Base-by-base conservation (phyloP, 2,113 vertebrate species). In the Chaetops frenatus region DNA sequence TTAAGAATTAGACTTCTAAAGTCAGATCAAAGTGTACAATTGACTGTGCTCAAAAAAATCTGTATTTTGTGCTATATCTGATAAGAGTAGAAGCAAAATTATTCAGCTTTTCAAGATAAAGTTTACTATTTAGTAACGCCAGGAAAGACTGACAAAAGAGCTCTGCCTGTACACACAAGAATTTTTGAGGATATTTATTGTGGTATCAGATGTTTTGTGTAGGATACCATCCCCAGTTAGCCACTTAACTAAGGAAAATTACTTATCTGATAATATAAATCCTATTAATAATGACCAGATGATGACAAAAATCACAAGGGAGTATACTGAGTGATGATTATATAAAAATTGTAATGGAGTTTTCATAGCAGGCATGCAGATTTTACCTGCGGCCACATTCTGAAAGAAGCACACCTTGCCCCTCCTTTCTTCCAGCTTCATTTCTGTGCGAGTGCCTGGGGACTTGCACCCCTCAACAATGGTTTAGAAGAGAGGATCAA, bases 181-280 rank as follows among this genome's bases (percentile, higher is more conserved):
- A 35, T 90, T 96, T 96, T 89, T 94, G 42, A 97, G 77, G 31
- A 35, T 92, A 84, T 65, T 93, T 73, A n/a, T 90, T 35, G 94
- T 85, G 45, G 81, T 93, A 95, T 88, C 70, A 92, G 62, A 79
- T 44, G 24, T 92, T 81, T 95, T 92, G 83, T 95, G 74, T 81
- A 67, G 33, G 77, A 91, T 81, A 62, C 24, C 56, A 71, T 91
- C 91, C 83, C 85, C 88, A 95, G 93, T 96, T 97, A 97, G 62
- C 61, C 74, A 95, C 82, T 82, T 97, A 97, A 98, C 97, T 97
- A 97, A 93, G 95, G 82, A 96, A 97, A 97, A 97, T 97, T 44
- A 97, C 97, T 98, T 97, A 45, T 97, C 94, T 98, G 97, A 98
- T 98, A 98, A 97, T 97, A 98, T 96, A 97, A 98, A 97, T 98